phyloP scores from a whole-genome alignment of 2,113 vertebrate genomes.

The Laticauda laticaudata region DNA sequence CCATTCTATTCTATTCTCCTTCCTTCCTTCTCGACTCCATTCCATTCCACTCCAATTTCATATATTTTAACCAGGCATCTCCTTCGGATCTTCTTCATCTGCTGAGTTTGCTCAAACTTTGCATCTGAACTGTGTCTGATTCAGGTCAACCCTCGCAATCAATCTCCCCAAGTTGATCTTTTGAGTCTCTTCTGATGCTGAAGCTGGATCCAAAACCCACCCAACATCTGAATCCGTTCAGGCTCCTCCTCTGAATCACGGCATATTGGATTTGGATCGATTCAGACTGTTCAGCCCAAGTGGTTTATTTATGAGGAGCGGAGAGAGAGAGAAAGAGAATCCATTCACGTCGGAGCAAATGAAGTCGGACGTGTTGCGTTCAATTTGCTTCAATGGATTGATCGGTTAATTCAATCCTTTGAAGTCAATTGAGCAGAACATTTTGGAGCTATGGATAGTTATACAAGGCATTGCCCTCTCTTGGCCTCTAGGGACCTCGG shows the following conservation, averaged over 20 bases:
- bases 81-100: background rate
- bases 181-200: background rate
- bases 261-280: background rate
- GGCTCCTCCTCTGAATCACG: background rate
- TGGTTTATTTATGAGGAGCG: background rate
- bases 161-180: background rate
- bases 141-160: background rate
- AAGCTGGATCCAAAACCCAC: background rate
- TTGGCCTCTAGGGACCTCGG: background rate
- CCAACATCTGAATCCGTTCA: background rate
- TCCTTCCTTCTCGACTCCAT: no score
- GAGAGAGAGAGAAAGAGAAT: background rate
- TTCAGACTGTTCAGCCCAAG: background rate
- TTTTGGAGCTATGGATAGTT: background rate
- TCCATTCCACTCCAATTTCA: no score
- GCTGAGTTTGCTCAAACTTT: background rate
- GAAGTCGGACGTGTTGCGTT: background rate
- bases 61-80: no score
- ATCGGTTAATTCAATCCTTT: background rate
- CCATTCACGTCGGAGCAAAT: background rate
- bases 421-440: background rate
- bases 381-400: background rate
- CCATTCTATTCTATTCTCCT: no score
- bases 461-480: background rate
- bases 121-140: background rate